Percentiles rank a stretch among this genome's conserved stretches.
phyloP scores from a whole-genome alignment of 2,888 invertebrate genomes.

The Adela reaumurella region DNA sequence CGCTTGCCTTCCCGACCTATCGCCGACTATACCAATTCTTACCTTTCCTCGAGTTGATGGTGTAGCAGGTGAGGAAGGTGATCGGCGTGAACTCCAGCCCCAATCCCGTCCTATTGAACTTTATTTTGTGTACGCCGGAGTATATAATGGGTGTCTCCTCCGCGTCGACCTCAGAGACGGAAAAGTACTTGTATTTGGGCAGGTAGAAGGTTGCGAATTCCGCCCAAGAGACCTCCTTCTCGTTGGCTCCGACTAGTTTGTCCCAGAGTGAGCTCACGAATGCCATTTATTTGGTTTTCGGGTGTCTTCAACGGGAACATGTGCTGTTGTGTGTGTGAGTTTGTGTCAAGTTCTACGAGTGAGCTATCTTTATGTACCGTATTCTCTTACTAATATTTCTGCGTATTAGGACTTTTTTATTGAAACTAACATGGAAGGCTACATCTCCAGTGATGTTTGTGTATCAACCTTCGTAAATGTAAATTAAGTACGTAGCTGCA shows the following conservation, averaged over 20 bases:
- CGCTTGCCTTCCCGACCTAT: too few species aligned
- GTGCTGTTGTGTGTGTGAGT: too few species aligned
- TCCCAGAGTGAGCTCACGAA: constrained; percentile 49
- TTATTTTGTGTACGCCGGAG: constrained; percentile 45
- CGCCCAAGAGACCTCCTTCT: constrained; percentile 35
- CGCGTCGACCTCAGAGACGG: constrained; percentile 63
- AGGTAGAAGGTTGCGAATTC: constrained; percentile 50
- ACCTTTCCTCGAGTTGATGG: constrained; percentile 67
- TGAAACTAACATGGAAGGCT: too few species aligned
- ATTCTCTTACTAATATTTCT: too few species aligned
- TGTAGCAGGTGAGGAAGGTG: constrained; percentile 59
- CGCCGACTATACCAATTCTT: too few species aligned
- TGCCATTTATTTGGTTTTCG: constrained; percentile 41
- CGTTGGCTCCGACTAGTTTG: constrained; percentile 41
- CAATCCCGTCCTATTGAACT: constrained; percentile 42
- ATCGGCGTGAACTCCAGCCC: constrained; percentile 58
- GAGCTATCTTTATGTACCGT: too few species aligned
- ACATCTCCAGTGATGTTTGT: too few species aligned
- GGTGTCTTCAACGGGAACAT: too few species aligned
- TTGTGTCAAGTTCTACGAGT: too few species aligned
- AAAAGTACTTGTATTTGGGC: constrained; percentile 55
- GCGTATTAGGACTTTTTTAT: too few species aligned
- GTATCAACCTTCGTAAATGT: too few species aligned
- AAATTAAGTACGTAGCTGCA: too few species aligned
- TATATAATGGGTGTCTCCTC: constrained; percentile 61